These are phyloP conservation scores for Polymixis flavicincta DNA, from an alignment of 2,888 invertebrate species.

Conservation along the genomic window DNA sequence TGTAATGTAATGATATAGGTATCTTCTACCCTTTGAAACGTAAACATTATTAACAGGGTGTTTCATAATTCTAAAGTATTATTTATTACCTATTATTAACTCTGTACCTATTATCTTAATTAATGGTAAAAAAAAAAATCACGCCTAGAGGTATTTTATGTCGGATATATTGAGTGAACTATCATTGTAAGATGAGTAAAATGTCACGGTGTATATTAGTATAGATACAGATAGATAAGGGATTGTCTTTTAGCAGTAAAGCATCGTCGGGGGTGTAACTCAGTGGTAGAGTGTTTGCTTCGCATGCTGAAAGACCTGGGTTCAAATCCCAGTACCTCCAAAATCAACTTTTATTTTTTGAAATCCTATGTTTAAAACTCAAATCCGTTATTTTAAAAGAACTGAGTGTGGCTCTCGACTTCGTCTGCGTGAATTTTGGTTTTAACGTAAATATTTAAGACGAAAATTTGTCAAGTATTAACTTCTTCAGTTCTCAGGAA, in stretches of 20 bases:
- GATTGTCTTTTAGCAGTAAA: background rate
- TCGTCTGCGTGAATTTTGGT: background rate
- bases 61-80: too few relatives aligned
- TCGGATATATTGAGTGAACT: too few relatives aligned
- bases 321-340: background rate
- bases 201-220: too few relatives aligned
- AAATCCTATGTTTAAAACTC: background rate
- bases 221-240: too few relatives aligned
- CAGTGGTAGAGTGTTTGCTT: constrained; percentile 89
- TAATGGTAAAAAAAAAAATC: too few relatives aligned
- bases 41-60: too few relatives aligned
- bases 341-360: background rate
- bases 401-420: background rate
- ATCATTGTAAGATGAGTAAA: too few relatives aligned
- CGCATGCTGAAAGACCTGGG: constrained; percentile 90
- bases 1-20: too few relatives aligned
- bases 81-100: too few relatives aligned
- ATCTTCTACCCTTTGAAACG: too few relatives aligned
- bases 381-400: background rate
- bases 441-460: background rate
- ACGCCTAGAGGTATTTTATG: too few relatives aligned
- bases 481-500: background rate
- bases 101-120: too few relatives aligned
- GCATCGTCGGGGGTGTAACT: background rate
- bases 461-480: background rate